phyloP scores from a whole-genome alignment of 1,140 invertebrate species.

The Drosophila subobscura region DNA sequence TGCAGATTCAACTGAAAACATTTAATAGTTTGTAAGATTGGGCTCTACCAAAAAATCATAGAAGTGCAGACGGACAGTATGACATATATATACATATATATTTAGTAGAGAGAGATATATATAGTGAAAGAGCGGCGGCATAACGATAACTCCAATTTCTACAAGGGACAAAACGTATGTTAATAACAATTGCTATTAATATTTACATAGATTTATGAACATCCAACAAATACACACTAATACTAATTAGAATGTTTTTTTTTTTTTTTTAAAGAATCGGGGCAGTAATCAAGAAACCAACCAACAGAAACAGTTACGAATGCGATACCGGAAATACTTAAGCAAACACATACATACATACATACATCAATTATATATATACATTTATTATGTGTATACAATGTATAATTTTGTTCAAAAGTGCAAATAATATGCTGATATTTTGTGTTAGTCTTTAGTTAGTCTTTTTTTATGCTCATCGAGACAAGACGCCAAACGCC shows the following conservation, averaged over 20 bases:
- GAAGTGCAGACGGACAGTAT: neutral
- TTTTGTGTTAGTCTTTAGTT: constrained; percentile 60
- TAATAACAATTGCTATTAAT: constrained; percentile 64
- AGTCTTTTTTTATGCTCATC: constrained; percentile 12
- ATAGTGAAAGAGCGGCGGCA: constrained; percentile 12
- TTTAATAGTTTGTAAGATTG: constrained; percentile 68
- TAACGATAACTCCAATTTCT: constrained; percentile 73
- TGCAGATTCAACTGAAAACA: constrained; percentile 49
- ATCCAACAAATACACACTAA: constrained; percentile 25
- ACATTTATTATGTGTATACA: too few relatives aligned
- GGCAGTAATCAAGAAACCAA: constrained; percentile 7
- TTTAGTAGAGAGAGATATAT: constrained; percentile 8
- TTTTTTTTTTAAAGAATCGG: too few relatives aligned
- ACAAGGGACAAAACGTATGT: constrained; percentile 75
- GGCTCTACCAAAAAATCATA: constrained; percentile 46
- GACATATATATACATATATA: constrained; percentile 2
- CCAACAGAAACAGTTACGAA: constrained; percentile 2
- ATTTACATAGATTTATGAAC: constrained; percentile 47
- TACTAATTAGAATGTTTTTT: constrained; percentile 33
- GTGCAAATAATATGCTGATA: constrained; percentile 55
- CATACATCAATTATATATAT: too few relatives aligned
- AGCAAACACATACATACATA: constrained; percentile 14
- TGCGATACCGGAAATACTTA: constrained; percentile 37
- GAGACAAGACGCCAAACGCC: too few relatives aligned
- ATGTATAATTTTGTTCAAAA: constrained; percentile 36